Conservation (phyloP, 2,113 vertebrate genomes). For the Ptyas mucosa region DNA sequence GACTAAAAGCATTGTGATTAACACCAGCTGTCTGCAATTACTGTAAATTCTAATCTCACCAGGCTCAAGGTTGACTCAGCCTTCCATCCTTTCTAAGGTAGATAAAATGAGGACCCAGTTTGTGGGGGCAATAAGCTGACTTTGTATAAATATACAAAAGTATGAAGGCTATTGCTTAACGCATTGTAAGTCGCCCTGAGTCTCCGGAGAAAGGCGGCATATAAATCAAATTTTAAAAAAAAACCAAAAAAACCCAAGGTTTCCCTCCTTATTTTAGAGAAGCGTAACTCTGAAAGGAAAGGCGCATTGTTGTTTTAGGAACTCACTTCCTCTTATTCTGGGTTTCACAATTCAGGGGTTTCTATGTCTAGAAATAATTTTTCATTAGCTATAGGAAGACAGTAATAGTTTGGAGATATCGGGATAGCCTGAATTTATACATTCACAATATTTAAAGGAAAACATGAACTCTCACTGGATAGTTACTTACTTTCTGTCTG, state of each 20-base stretch:
- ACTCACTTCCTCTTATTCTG: neutral
- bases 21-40: too few relatives aligned
- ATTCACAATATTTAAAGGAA: neutral
- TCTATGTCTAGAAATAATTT: neutral
- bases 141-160: too few relatives aligned
- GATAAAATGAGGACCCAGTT: too few relatives aligned
- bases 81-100: too few relatives aligned
- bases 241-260: neutral
- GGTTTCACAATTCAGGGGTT: neutral
- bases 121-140: too few relatives aligned
- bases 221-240: too few relatives aligned
- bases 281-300: neutral
- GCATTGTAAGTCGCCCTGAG: too few relatives aligned
- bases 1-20: too few relatives aligned
- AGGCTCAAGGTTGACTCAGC: too few relatives aligned
- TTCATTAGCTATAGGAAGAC: neutral
- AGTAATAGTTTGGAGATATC: neutral
- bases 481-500: slow-evolving; percentile 75
- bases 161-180: too few relatives aligned
- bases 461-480: neutral
- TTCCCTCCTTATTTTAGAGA: neutral
- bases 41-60: too few relatives aligned
- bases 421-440: neutral
- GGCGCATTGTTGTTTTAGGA: neutral
- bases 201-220: too few relatives aligned